Percentiles rank a stretch among this genome's conserved stretches.
Evolutionary conservation across 2,888 invertebrate genomes (phyloP).

Genomic region (Bruchidius siliquastri): DNA sequence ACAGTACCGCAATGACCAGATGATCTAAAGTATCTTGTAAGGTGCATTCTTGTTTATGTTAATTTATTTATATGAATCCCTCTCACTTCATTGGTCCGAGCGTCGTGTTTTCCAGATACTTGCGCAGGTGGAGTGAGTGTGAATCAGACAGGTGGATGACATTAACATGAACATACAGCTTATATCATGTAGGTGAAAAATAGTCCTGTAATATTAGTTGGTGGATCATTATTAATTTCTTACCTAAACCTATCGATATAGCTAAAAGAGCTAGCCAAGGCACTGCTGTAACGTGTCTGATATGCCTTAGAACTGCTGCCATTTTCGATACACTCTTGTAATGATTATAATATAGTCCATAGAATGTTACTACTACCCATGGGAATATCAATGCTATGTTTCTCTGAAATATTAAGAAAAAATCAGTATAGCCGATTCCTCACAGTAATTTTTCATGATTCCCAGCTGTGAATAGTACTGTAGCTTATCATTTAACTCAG

Average conservation of each 20-base stretch:
- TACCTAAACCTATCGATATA: conserved; percentile 29
- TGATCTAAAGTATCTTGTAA: too few relatives aligned
- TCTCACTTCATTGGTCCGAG: too few relatives aligned
- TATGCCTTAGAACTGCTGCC: conserved; percentile 27
- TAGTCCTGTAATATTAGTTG: too few relatives aligned
- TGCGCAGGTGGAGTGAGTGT: too few relatives aligned
- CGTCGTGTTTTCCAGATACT: too few relatives aligned
- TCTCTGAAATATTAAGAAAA: conserved; percentile 21
- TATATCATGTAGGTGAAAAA: too few relatives aligned
- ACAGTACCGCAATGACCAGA: too few relatives aligned
- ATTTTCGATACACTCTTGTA: conserved; percentile 33
- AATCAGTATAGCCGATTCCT: neutral
- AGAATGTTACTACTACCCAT: conserved; percentile 35
- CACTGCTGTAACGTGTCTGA: conserved; percentile 26
- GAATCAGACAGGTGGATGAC: too few relatives aligned
- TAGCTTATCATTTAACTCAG: neutral
- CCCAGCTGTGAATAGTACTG: neutral
- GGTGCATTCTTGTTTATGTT: too few relatives aligned
- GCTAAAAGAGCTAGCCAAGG: conserved; percentile 32
- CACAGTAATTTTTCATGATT: neutral
- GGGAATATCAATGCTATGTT: conserved; percentile 34
- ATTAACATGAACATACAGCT: too few relatives aligned
- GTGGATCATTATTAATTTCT: conserved; percentile 1
- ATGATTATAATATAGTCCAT: conserved; percentile 38
- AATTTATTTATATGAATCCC: too few relatives aligned